Base-by-base conservation (phyloP, 2,888 invertebrate genomes). In the Drosophila gaucha region DNA sequence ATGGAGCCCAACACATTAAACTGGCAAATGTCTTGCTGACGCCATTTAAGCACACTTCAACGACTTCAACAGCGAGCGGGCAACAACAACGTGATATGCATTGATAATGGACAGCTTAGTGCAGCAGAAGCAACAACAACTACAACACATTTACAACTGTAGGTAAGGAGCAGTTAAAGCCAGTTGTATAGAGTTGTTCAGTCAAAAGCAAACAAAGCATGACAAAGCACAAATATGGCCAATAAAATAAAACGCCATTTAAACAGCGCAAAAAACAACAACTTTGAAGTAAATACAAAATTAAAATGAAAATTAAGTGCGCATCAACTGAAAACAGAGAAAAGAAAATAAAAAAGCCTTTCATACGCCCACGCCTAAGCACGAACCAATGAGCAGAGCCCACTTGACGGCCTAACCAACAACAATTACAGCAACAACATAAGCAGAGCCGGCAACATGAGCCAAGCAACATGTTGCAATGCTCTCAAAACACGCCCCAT, bases 11-110 rank as follows among this genome's bases (percentile, higher is more conserved):
- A 56, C 51, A 74, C 79, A 63, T 87, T 84, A 78, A 79, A 77
- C 86, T 79, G 71, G 78, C 75, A 77, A 84, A 84, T 83, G 69
- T 76, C 68, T 78, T 55, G 60, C 75, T 80, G 89, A 87, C 88
- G 89, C 89, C 89, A 82, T 88, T 83, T 88, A 85, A 89, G 89
- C 87, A 88, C 87, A 88, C 88, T 82, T 86, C 88, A 80, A 56
- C 73, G 68, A 67, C 87, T 62, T 63, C 55, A 63, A 51, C 64
- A 67, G 58, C 78, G 33, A 73, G 59, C 78, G 33, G 52, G 38
- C 52, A 74, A 78, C 52, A 49, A 67, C 82, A 79, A 88, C 87
- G 89, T 88, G 82, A 86, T 88, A 88, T 85, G 82, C 82, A 83
- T 83, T 83, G 89, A 83, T 88, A 88, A 88, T 83, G 89, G 68